phyloP scores from a whole-genome alignment of 2,888 invertebrate species.

The Brachylomia viminalis region DNA sequence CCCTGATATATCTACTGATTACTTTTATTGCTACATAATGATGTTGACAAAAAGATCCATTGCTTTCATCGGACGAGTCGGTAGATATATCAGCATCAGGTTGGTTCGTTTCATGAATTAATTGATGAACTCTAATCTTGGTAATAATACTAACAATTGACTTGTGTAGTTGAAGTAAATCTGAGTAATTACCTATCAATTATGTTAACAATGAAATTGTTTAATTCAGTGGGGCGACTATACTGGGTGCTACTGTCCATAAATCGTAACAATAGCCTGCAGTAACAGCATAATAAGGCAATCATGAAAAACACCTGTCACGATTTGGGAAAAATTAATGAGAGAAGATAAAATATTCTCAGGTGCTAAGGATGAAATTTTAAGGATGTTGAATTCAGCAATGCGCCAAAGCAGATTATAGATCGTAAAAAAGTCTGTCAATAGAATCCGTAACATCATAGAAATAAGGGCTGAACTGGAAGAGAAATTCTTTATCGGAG shows the following conservation, averaged over 20 bases:
- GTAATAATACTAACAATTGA: neutral
- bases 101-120: neutral
- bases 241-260: neutral
- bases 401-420: neutral
- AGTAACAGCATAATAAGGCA: too few species aligned
- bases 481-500: too few species aligned
- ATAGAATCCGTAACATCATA: neutral
- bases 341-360: neutral
- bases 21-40: constrained; percentile 34
- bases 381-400: neutral
- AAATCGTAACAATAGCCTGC: neutral
- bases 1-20: constrained; percentile 36
- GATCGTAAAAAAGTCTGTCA: neutral
- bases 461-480: too few species aligned
- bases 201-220: neutral
- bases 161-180: neutral
- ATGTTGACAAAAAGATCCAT: constrained; percentile 25
- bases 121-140: neutral
- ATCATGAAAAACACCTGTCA: neutral
- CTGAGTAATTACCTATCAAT: constrained; percentile 2
- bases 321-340: neutral
- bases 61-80: constrained; percentile 22
- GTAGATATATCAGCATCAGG: neutral
- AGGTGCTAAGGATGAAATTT: neutral
- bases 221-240: neutral